phyloP scores from a whole-genome alignment of 2,797 vertebrate species.

The Rhabdomys pumilio region DNA sequence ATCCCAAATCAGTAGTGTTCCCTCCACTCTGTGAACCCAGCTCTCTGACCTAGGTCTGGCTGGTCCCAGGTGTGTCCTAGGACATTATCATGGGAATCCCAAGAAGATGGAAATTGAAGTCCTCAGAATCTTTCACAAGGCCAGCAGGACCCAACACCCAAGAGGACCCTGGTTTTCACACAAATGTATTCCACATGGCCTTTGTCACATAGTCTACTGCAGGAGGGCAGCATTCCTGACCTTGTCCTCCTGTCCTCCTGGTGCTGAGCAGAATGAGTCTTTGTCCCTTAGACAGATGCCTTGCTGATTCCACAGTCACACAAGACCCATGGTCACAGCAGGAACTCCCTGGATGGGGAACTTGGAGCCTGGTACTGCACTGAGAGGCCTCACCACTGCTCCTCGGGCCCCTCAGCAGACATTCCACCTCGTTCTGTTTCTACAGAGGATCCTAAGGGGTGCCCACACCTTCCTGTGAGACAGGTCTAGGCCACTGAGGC shows the following conservation, averaged over 20 bases:
- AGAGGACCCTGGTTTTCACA: constrained; percentile 96
- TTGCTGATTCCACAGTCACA: not conserved
- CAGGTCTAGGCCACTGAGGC: not conserved
- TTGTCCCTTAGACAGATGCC: not conserved
- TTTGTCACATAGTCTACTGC: constrained; percentile 90
- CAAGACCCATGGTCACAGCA: accelerated
- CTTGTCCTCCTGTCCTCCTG: not conserved
- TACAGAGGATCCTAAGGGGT: accelerated
- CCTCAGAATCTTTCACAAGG: constrained; percentile 97
- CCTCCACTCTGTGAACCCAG: not conserved
- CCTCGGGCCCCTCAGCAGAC: not conserved
- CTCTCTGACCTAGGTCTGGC: constrained; percentile 50
- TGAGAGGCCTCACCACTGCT: not conserved
- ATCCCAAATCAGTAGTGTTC: not conserved
- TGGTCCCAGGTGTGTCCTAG: constrained; percentile 94
- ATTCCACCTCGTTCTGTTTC: not conserved
- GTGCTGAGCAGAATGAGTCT: not conserved
- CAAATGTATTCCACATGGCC: constrained; percentile 94
- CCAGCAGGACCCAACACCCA: constrained; percentile 92
- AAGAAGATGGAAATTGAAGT: constrained; percentile 98
- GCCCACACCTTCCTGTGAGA: not conserved
- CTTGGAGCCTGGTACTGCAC: not conserved
- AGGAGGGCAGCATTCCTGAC: not conserved
- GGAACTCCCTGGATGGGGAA: not conserved
- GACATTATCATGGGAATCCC: constrained; percentile 99